These are phyloP conservation scores for Pentamera pediparva DNA, from an alignment of 53 echinoderm and acorn worm species.

Conservation along the genomic window DNA sequence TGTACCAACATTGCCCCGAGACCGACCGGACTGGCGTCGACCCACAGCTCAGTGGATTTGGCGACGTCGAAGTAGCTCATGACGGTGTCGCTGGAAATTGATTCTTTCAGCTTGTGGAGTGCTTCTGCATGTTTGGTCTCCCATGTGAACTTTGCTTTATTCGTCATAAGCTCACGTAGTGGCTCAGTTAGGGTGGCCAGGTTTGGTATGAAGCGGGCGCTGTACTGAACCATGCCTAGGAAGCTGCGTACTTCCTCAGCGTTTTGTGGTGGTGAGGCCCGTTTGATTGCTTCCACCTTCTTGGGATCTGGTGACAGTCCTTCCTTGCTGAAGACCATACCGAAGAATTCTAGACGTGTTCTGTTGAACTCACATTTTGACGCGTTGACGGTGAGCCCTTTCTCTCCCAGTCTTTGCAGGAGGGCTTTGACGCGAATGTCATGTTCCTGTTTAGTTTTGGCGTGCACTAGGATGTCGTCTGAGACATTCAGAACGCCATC, in stretches of 20 bases:
- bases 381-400: slow-evolving; percentile 41
- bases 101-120: slow-evolving; percentile 4
- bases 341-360: slow-evolving; percentile 10
- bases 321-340: neutral
- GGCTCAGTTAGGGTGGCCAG: neutral
- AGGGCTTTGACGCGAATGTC: neutral
- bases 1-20: slow-evolving; percentile 42
- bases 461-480: slow-evolving; percentile 44
- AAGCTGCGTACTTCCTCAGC: slow-evolving; percentile 28
- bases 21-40: slow-evolving; percentile 51
- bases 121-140: neutral
- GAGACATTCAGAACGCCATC: slow-evolving; percentile 42
- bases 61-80: slow-evolving; percentile 1
- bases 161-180: neutral
- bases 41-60: slow-evolving; percentile 28
- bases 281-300: slow-evolving; percentile 15
- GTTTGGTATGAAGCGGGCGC: slow-evolving; percentile 4
- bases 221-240: slow-evolving; percentile 15
- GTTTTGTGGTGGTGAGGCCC: neutral
- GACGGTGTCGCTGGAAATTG: neutral
- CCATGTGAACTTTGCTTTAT: slow-evolving; percentile 5
- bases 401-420: slow-evolving; percentile 36
- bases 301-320: slow-evolving; percentile 35
- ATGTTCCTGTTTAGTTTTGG: slow-evolving; percentile 19
- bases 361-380: slow-evolving; percentile 32